phyloP scores from a whole-genome alignment of 2,888 invertebrate genomes.

The Eristalis intricaria region DNA sequence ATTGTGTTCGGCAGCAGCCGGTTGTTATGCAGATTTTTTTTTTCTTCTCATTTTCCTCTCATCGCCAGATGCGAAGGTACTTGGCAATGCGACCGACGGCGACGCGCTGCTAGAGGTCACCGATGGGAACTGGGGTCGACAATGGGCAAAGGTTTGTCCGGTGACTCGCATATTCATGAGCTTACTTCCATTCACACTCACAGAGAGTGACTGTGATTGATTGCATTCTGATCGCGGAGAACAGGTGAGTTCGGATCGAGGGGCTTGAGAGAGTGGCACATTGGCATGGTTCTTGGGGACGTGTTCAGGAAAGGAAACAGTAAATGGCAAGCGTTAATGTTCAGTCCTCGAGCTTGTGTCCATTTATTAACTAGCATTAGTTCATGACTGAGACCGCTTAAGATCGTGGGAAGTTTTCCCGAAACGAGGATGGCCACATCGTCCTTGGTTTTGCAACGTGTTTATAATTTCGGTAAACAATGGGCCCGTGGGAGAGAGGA shows the following conservation, averaged over 20 bases:
- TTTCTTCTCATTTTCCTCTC: neutral
- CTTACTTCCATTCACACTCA: neutral
- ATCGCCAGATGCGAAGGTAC: slow-evolving; percentile 13
- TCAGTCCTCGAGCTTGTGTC: too few relatives aligned
- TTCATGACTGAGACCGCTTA: too few relatives aligned
- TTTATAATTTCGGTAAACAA: too few relatives aligned
- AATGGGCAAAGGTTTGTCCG: slow-evolving; percentile 5
- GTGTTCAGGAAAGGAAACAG: too few relatives aligned
- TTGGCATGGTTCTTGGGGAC: neutral
- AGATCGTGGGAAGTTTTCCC: too few relatives aligned
- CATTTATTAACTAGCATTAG: too few relatives aligned
- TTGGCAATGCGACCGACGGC: neutral
- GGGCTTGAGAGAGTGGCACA: neutral
- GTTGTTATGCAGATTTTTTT: slow-evolving; percentile 51
- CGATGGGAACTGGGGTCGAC: neutral
- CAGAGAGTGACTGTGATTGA: neutral
- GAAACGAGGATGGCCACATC: too few relatives aligned
- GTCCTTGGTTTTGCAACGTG: too few relatives aligned
- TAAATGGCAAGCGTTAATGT: too few relatives aligned
- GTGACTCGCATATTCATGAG: slow-evolving; percentile 30
- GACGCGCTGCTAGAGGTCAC: neutral
- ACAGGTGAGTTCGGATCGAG: neutral
- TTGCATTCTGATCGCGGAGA: slow-evolving; percentile 21
- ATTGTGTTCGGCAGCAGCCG: neutral
- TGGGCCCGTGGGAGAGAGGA: too few relatives aligned